Evolutionary conservation across 2,888 invertebrate genomes (phyloP), one percentile per base, ranked within the genome.

Genomic region (Liodrosophila aerea): DNA sequence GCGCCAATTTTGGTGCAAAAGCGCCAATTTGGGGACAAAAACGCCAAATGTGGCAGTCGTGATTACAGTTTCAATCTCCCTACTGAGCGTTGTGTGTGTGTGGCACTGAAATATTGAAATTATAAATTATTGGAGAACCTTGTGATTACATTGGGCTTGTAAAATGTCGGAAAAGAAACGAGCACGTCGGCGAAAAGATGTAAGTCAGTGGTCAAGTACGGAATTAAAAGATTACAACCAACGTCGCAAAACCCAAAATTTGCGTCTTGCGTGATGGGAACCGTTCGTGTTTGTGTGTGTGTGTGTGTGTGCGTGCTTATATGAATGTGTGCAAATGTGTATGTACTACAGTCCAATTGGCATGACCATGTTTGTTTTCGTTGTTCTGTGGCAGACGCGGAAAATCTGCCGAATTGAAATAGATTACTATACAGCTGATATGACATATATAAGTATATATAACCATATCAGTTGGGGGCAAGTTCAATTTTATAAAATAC

Each of bases 121-220:
- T 59, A 33, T 47, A 4, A 33, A 66, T 73, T 81, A 40, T 37
- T 47, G 39, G 51, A 59, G 60, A 43, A 39, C 27, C 8, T 34
- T 44, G 16, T 16, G 37, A 59, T 50, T 49, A 46, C 47, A 33
- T 57, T 36, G 16, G 36, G 43, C 18, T 39, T 60, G 9, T 34
- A 84, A 74, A 63, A 90, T 90, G 90, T 90, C 90, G 40, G 90
- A 90, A 60, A 90, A 89, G 75, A 90, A 88, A 73, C 85, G 87
- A 58, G 75, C 88, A 46, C 87, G 90, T 66, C 89, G 89, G 56
- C 90, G 90, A 51, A 90, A 89, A 76, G 90, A 89, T 86, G 89
- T 89, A 90, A 90, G 89, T 88, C 7, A 18, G n/a, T 36, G 30
- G 9, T 43, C 11, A 8, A 51, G n/a, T n/a, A 31, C 8, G 0